A percentile compares a stretch with the other conserved stretches of the same genome.
Conservation (phyloP, 1,140 invertebrate species). For the Lineus longissimus region DNA sequence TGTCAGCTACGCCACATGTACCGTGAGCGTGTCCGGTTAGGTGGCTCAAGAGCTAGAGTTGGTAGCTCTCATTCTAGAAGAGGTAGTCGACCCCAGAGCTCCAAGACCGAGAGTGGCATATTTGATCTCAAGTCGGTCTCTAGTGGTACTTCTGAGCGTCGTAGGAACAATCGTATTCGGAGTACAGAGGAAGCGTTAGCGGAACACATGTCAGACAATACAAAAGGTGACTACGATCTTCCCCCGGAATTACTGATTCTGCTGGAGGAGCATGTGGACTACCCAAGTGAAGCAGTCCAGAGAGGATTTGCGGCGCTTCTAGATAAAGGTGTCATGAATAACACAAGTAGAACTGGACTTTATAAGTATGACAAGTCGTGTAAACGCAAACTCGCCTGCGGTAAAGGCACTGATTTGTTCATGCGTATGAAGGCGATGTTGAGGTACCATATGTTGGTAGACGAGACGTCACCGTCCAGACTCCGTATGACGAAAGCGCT, state of each 20-base stretch:
- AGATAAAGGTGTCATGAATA: neutral
- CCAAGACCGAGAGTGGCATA: constrained; percentile 5
- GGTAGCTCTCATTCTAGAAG: constrained; percentile 4
- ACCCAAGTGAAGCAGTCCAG: neutral
- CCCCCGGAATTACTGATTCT: too few relatives aligned
- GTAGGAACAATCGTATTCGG: constrained; percentile 8
- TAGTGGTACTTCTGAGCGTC: constrained; percentile 10
- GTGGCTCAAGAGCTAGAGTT: neutral
- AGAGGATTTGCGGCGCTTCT: neutral
- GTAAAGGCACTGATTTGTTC: neutral
- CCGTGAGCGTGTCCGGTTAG: constrained; percentile 4
- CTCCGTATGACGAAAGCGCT: neutral
- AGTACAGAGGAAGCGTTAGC: neutral
- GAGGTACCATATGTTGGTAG: neutral
- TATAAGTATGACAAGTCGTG: neutral
- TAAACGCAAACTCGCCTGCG: neutral
- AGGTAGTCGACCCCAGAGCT: constrained; percentile 1
- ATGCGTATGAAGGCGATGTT: neutral
- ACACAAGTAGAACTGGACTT: neutral
- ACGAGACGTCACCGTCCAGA: neutral
- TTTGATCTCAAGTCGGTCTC: constrained; percentile 5
- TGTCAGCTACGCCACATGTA: constrained; percentile 24
- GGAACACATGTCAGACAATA: neutral
- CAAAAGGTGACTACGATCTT: too few relatives aligned
- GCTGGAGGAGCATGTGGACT: too few relatives aligned